Percentiles rank a stretch among this genome's conserved stretches.
These are phyloP conservation scores for Zhuqinia jingwanae DNA, from an alignment of 2,888 invertebrate genomes.

Conservation along the genomic window DNA sequence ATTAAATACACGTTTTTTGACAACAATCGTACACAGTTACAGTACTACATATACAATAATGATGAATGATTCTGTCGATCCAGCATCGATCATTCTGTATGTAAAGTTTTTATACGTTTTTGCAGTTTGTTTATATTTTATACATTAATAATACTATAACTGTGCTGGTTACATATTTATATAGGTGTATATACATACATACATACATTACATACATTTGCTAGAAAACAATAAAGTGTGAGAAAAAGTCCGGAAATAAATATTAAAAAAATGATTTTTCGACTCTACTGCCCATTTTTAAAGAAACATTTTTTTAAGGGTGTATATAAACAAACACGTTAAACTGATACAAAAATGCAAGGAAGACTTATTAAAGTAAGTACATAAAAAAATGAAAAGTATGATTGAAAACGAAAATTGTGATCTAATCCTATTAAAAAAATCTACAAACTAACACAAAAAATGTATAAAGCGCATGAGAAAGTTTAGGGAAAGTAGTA, in stretches of 20 bases:
- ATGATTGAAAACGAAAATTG: constrained; percentile 39
- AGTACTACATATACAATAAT: constrained; percentile 10
- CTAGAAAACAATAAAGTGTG: constrained; percentile 1
- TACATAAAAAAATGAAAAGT: constrained; percentile 11
- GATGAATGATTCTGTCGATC: constrained; percentile 53
- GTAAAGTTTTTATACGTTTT: constrained; percentile 66
- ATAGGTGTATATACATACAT: no score
- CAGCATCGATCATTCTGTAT: constrained; percentile 38
- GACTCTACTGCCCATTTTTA: constrained; percentile 68
- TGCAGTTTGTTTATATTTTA: constrained; percentile 69
- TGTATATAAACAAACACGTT: background rate
- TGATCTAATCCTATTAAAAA: constrained; percentile 55
- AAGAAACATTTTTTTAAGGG: constrained; percentile 38
- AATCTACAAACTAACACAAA: background rate
- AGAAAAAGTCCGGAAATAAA: constrained; percentile 30
- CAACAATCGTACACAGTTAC: background rate
- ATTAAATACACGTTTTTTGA: background rate
- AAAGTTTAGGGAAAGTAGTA: constrained; percentile 4
- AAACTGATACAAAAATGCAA: constrained; percentile 40
- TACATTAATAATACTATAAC: constrained; percentile 52
- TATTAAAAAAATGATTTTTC: constrained; percentile 34
- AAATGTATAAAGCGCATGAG: background rate
- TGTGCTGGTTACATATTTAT: constrained; percentile 64
- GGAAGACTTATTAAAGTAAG: constrained; percentile 52
- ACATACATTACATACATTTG: no score